A percentile compares a stretch with the other conserved stretches of the same genome.
phyloP scores from a whole-genome alignment of 1,140 invertebrate genomes.

The fruit fly (Drosophila melanogaster) region DNA sequence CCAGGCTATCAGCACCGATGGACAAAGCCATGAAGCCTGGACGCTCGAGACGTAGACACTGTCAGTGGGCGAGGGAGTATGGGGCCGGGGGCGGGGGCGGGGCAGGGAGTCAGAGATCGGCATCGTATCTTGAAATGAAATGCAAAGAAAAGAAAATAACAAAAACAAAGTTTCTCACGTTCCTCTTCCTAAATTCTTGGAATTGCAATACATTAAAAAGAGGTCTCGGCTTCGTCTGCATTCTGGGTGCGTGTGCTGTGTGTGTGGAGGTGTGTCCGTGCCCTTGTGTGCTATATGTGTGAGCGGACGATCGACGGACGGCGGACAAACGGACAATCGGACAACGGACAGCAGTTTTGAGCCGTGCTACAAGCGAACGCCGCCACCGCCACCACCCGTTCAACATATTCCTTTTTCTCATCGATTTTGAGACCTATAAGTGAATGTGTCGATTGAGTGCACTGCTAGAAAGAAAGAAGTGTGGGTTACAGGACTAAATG shows the following conservation, averaged over 20 bases:
- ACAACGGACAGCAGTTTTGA: constrained; percentile 71
- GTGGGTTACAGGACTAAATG: too few relatives aligned
- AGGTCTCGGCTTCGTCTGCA: constrained; percentile 81
- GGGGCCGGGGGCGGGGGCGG: constrained; percentile 8
- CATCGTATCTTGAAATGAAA: constrained; percentile 83
- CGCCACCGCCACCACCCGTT: constrained; percentile 62
- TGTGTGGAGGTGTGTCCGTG: constrained; percentile 23
- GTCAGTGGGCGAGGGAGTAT: constrained; percentile 22
- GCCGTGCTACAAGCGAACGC: constrained; percentile 70
- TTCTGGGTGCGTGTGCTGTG: constrained; percentile 35
- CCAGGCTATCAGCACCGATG: constrained; percentile 23
- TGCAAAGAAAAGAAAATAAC: constrained; percentile 83
- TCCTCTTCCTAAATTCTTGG: constrained; percentile 85
- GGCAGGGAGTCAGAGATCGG: constrained; percentile 47
- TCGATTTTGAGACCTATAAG: constrained; percentile 82
- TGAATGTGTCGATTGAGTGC: constrained; percentile 79
- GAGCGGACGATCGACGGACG: constrained; percentile 23
- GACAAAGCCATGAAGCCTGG: constrained; percentile 24
- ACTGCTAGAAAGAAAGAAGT: constrained; percentile 56
- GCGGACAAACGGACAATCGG: constrained; percentile 11
- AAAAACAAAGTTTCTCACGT: constrained; percentile 85
- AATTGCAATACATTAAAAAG: constrained; percentile 85
- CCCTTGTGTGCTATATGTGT: constrained; percentile 31
- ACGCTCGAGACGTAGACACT: constrained; percentile 41
- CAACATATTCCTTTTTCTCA: constrained; percentile 83